Base-by-base conservation (phyloP, 2,113 vertebrate genomes). In the Parotia lawesii region DNA sequence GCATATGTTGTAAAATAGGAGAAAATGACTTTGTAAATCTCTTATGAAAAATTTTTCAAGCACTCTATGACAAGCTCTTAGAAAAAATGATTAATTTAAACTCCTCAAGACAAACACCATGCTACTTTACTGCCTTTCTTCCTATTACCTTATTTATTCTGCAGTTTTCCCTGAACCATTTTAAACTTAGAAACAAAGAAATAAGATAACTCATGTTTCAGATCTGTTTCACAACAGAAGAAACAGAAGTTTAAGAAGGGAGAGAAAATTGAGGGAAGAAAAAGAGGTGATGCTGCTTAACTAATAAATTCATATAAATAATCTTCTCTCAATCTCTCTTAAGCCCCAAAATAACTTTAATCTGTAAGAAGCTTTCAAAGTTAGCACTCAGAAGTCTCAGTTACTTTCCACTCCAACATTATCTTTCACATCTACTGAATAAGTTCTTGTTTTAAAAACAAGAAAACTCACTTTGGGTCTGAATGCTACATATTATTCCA, bases 291-390 rank as follows among this genome's bases (percentile, higher is more conserved):
- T 79, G 62, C 21, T 51, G 22, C 64, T 84, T 90, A 94, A 92
- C 53, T 72, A 78, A 95, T 77, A 87, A 94, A 95, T 90, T 89
- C 10, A 94, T 79, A 78, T 25, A 82, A 93, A 95, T 94, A 95
- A 91, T 35, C 88, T 93, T 71, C 73, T 92, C 82, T 77, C 87
- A 83, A 70, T 72, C 83, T 84, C 64, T 67, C 79, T 89, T 82
- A 93, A 88, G 1, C 33, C 81, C 69, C 44, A 77, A 94, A 90
- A 93, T 94, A 93, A 94, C 91, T 91, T 71, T 94, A 95, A 96
- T 95, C 95, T 93, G 64, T 95, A 94, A 96, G 91, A 80, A 94
- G 94, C 91, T 97, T 93, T 94, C 53, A 47, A 95, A 96, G 62
- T 89, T 93, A 81, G 67, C 64, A 91, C 86, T 95, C 78, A 64